Base-by-base conservation (phyloP, 2,888 invertebrate species). In the Noctua pronuba region DNA sequence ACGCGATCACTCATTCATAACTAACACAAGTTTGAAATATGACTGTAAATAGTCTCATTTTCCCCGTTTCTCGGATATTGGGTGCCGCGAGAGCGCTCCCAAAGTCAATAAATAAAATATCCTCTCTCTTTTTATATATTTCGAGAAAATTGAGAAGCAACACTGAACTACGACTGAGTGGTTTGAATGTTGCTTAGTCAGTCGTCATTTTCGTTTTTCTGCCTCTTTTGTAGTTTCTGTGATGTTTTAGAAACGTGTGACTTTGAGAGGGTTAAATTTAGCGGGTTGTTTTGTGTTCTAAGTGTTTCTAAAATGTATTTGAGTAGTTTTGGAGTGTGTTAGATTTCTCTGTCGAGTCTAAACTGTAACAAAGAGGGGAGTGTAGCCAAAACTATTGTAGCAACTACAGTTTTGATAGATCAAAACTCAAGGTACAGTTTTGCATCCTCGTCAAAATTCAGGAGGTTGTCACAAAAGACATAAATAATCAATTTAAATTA, bases 91-190 rank as follows among this genome's bases (percentile, higher is more conserved):
- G 66, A 80, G 75, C 69, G 72, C 46, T 78, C 77, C 67, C 55
- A 69, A 73, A 88, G 79, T 83, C 83, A 81, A 87, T 88, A 87
- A 83, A 87, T 79, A 88, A 85, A 87, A 85, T 81, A 83, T 79
- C 68, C 69, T 71, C 78, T 28, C 68, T 31, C 74, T 71, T 87
- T 82, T 79, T 87, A 76, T 86, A 67, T 81, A 73, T 88, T 77
- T 78, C 55, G 41, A 69, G 84, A 78, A 79, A 88, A 86, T 82
- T 75, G 83, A 80, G 83, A 41, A 84, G 62, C 44, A 79, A 28
- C 64, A 58, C 79, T 67, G 71, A 60, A 60, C 28, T 49, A 16
- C 44, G 52, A 68, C 72, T 76, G 68, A 67, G 78, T 72, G 82
- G 71, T 65, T 68, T 68, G 38, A 71, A 77, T 77, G 71, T 77